Base-by-base conservation (phyloP, 2,888 invertebrate species). In the Danaus chrysippus region DNA sequence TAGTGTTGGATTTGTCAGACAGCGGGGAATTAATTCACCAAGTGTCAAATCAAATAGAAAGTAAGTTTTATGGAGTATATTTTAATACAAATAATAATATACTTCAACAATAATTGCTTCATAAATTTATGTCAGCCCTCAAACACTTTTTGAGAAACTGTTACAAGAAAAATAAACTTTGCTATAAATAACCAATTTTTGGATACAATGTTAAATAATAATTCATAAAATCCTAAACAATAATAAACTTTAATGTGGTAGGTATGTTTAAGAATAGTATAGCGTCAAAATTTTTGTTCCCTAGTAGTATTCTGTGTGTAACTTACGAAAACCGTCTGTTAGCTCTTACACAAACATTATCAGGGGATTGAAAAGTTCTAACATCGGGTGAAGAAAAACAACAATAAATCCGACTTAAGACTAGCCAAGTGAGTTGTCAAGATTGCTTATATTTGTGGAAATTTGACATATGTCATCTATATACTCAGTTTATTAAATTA, bases 401-500 rank as follows among this genome's bases (percentile, higher is more conserved):
- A 77, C 83, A 81, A 87, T 88, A 87, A 86, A 87, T 87, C 85
- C 82, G 78, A 85, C 81, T 86, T 86, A 84, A 65, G 66, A 67
- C 73, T 71, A 75, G 75, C 73, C 73, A 74, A 82, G 75, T 77
- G 70, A 71, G 73, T 72, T 61, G 62, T 46, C 61, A 60, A 68
- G 58, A 61, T 55, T 63, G 46, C 54, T 44, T 54, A 17, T 49
- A 61, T 62, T 58, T 54, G 12, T 41, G 19, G 41, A 58, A 55
- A 55, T 42, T 42, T 43, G 43, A 53, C 56, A 49, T 59, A 19
- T 44, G 44, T 61, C 46, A 61, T 64, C 61, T 58, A 46, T 49
- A 49, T 9, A 17, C 17, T 17, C 46, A 46, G 46, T 13, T n/a
- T 2, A 8, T 11, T 46, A 9, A 3, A 5, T 12, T 58, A n/a